phyloP scores from a whole-genome alignment of 2,888 invertebrate species.

The Protophormia terraenovae region DNA sequence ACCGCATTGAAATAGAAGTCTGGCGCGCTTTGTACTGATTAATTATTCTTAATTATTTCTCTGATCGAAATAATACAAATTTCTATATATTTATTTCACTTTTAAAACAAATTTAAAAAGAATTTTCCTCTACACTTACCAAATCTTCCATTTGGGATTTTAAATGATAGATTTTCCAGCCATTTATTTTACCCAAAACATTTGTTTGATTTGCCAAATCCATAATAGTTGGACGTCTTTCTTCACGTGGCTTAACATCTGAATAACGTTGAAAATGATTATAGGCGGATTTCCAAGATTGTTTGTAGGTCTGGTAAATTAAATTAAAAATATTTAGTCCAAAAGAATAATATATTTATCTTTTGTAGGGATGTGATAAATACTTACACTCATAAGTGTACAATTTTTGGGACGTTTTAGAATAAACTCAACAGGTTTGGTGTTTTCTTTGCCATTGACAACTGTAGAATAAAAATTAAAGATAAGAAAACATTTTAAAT shows the following conservation, averaged over 20 bases:
- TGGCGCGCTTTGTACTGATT: no score
- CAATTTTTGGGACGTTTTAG: slow-evolving; percentile 79
- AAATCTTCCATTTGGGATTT: slow-evolving; percentile 96
- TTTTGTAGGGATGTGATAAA: no score
- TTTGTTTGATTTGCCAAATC: slow-evolving; percentile 94
- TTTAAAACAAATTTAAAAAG: no score
- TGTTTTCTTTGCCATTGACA: slow-evolving; percentile 77
- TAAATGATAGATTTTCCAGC: slow-evolving; percentile 97
- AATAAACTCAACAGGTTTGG: slow-evolving; percentile 79
- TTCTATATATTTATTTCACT: no score
- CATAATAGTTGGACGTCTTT: slow-evolving; percentile 91
- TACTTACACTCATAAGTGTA: slow-evolving; percentile 78
- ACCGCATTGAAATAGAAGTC: no score
- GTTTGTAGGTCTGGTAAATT: slow-evolving; percentile 84
- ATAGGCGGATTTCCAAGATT: slow-evolving; percentile 87
- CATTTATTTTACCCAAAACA: slow-evolving; percentile 93
- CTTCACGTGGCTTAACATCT: slow-evolving; percentile 94
- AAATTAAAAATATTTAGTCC: no score
- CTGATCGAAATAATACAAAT: no score
- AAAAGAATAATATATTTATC: no score
- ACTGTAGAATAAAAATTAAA: slow-evolving; percentile 37
- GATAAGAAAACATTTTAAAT: background rate
- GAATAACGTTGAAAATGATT: slow-evolving; percentile 89
- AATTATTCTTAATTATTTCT: no score
- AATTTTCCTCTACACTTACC: slow-evolving; percentile 82